phyloP scores from a whole-genome alignment of 2,888 invertebrate genomes.

The Lasioglossum pauxillum region DNA sequence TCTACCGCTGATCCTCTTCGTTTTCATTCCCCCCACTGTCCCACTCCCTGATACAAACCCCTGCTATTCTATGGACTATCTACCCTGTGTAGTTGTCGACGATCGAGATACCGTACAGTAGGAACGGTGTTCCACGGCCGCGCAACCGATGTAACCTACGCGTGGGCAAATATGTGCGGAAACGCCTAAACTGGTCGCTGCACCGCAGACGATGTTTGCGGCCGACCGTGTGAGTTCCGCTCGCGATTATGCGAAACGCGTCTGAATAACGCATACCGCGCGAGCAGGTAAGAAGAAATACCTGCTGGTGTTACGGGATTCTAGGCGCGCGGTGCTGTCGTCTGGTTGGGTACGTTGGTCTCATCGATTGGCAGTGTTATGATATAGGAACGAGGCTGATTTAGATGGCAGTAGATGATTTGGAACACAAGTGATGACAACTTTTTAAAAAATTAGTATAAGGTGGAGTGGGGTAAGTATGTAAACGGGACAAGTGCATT shows the following conservation, averaged over 20 bases:
- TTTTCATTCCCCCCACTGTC: neutral
- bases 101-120: constrained; percentile 34
- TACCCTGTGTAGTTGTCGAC: neutral
- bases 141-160: constrained; percentile 53
- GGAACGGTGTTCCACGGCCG: neutral
- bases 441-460: neutral
- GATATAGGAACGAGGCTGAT: neutral
- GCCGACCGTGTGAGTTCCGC: constrained; percentile 51
- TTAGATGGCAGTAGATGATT: neutral
- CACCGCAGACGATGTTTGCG: constrained; percentile 71
- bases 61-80: neutral
- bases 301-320: neutral
- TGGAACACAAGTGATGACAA: neutral
- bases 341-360: neutral
- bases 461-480: too few species aligned
- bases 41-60: neutral
- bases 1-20: constrained; percentile 10
- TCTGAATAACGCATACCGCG: constrained; percentile 49
- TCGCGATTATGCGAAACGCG: constrained; percentile 61
- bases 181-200: constrained; percentile 66
- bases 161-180: constrained; percentile 70
- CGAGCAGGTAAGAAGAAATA: constrained; percentile 41
- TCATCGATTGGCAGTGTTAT: neutral
- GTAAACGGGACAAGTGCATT: too few species aligned
- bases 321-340: neutral